Percentiles rank a stretch among this genome's conserved stretches.
These are phyloP conservation scores for Enteromius mattozi DNA, from an alignment of 2,797 vertebrate species.

Conservation along the genomic window DNA sequence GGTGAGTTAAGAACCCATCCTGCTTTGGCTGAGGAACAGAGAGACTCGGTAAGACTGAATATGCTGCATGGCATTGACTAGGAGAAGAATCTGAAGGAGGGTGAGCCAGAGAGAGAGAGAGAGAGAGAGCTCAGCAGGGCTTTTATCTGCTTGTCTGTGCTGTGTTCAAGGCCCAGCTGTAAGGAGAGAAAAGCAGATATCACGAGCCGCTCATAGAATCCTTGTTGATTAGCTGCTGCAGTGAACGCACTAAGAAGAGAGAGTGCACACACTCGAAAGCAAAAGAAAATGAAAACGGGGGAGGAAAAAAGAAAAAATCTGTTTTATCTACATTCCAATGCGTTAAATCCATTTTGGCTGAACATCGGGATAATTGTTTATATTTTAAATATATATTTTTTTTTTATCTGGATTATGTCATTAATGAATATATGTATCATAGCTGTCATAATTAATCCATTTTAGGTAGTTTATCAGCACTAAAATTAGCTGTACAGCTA, in stretches of 20 bases:
- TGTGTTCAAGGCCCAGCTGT: conserved; percentile 42
- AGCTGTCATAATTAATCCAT: conserved; percentile 17
- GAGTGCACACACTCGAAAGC: conserved; percentile 3
- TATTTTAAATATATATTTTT: background rate
- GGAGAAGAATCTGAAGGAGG: conserved; percentile 28
- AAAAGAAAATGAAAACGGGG: background rate
- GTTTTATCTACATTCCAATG: conserved; percentile 60
- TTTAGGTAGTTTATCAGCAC: conserved; percentile 41
- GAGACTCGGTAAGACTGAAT: conserved; percentile 24
- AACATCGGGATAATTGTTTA: conserved; percentile 63
- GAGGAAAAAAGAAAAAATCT: conserved; percentile 34
- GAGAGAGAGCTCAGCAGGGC: conserved; percentile 8
- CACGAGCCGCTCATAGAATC: conserved; percentile 8
- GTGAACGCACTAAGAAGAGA: background rate
- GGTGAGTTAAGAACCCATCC: conserved; percentile 36
- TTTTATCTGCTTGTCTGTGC: conserved; percentile 40
- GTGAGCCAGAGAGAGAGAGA: background rate
- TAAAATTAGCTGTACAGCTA: conserved; percentile 27
- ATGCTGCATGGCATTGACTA: conserved; percentile 19
- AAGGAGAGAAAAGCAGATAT: conserved; percentile 32
- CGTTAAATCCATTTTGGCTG: conserved; percentile 63
- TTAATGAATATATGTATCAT: conserved; percentile 55
- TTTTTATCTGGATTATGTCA: conserved; percentile 50
- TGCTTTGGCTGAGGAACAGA: conserved; percentile 34
- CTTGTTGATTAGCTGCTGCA: conserved; percentile 28